These are phyloP conservation scores for Syngnathus acus DNA, from an alignment of 2,797 vertebrate genomes.

Conservation along the genomic window DNA sequence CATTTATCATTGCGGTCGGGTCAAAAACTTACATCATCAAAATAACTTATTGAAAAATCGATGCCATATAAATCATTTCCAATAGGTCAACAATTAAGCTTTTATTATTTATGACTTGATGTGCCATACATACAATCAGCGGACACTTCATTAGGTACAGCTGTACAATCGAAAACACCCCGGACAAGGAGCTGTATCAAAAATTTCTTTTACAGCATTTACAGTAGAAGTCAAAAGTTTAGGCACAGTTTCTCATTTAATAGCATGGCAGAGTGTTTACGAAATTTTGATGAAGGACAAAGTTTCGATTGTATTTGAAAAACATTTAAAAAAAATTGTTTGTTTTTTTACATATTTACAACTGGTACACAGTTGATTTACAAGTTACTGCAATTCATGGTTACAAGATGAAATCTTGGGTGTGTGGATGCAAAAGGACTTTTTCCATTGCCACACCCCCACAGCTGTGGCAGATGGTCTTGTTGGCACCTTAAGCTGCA, in stretches of 20 bases:
- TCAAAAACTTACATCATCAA: no score
- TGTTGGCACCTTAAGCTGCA: neutral
- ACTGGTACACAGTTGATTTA: neutral
- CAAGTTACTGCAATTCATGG: neutral
- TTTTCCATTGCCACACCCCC: neutral
- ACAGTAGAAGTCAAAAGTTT: neutral
- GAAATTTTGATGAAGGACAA: neutral
- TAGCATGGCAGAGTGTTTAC: neutral
- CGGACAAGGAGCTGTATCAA: neutral
- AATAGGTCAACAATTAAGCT: neutral
- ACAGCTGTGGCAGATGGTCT: neutral
- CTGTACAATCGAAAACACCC: neutral
- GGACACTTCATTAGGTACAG: constrained; percentile 3
- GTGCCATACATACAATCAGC: neutral
- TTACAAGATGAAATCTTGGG: neutral
- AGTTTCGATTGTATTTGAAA: neutral
- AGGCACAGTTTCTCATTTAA: neutral
- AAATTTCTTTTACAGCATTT: neutral
- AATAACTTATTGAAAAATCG: no score
- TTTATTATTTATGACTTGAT: constrained; percentile 12
- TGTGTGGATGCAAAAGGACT: neutral
- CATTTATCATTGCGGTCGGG: neutral
- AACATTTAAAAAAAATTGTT: neutral
- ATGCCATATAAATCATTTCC: neutral
- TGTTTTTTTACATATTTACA: neutral